Percentiles rank a stretch among this genome's conserved stretches.
These are phyloP conservation scores for Drosophila neotestacea DNA, from an alignment of 2,888 invertebrate genomes.

Conservation along the genomic window DNA sequence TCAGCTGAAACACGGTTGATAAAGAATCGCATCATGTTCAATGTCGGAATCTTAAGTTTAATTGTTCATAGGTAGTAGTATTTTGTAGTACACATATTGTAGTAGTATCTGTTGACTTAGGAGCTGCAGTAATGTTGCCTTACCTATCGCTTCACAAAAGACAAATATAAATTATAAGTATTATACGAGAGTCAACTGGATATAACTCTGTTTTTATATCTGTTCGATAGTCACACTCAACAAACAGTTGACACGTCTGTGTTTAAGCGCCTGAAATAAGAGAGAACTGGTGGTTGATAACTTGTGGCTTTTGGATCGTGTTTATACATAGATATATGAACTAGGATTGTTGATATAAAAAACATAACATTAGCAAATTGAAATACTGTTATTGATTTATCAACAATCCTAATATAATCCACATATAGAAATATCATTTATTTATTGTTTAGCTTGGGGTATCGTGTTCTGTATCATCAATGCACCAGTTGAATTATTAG, in stretches of 20 bases:
- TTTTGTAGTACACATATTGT: constrained; percentile 25
- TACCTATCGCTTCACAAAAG: constrained; percentile 81
- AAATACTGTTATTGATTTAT: background rate
- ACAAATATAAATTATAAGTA: constrained; percentile 66
- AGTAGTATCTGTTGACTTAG: constrained; percentile 77
- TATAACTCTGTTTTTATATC: constrained; percentile 66
- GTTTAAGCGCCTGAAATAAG: constrained; percentile 90
- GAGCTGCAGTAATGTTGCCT: constrained; percentile 83
- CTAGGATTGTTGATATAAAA: constrained; percentile 48
- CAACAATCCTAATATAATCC: constrained; percentile 48
- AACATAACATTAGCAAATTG: background rate
- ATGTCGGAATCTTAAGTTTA: constrained; percentile 62
- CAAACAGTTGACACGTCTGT: constrained; percentile 70
- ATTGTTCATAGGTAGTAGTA: constrained; percentile 17
- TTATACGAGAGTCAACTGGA: constrained; percentile 58
- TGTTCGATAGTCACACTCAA: constrained; percentile 75
- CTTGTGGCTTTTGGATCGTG: constrained; percentile 86
- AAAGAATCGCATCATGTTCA: constrained; percentile 82
- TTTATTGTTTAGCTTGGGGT: constrained; percentile 43
- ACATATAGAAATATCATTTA: constrained; percentile 42
- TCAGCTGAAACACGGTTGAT: constrained; percentile 89
- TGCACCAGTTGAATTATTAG: constrained; percentile 78
- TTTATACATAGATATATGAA: constrained; percentile 47
- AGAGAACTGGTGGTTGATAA: constrained; percentile 96
- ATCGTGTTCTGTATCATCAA: constrained; percentile 66